Percentiles rank a stretch among this genome's conserved stretches.
Evolutionary conservation across 2,888 invertebrate species (phyloP).

Genomic region (Protonemura montana): DNA sequence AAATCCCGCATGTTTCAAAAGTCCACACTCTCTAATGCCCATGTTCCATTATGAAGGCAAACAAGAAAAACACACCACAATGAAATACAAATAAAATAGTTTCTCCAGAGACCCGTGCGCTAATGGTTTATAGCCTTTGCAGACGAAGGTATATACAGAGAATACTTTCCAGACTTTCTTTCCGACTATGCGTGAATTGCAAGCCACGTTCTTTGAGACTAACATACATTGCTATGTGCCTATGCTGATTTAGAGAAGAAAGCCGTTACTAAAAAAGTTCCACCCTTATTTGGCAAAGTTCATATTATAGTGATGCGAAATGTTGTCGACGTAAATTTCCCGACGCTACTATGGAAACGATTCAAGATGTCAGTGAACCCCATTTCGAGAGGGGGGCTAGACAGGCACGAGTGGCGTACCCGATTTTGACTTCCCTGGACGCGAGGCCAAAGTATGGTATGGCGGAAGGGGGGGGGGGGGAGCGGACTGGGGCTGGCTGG

Average conservation of each 20-base stretch:
- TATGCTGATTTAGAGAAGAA: neutral
- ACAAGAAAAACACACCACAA: neutral
- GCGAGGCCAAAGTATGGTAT: neutral
- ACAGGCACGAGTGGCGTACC: slow-evolving; percentile 27
- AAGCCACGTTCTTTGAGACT: neutral
- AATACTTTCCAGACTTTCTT: neutral
- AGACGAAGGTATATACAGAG: neutral
- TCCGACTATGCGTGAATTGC: neutral
- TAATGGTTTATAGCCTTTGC: neutral
- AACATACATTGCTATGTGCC: neutral
- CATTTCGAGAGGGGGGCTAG: slow-evolving; percentile 13
- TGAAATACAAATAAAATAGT: neutral
- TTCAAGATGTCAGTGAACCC: slow-evolving; percentile 8
- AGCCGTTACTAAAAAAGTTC: neutral
- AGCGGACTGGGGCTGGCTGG: neutral
- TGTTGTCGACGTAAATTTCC: neutral
- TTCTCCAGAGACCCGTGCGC: neutral
- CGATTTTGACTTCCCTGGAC: slow-evolving; percentile 29
- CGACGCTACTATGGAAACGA: neutral
- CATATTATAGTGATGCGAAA: neutral
- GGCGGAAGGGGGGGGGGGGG: neutral
- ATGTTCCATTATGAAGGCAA: neutral
- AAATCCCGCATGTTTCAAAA: neutral
- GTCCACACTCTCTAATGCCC: neutral
- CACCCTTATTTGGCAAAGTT: neutral